phyloP scores from a whole-genome alignment of 2,797 vertebrate genomes.

The Chaetodon trifasciatus region DNA sequence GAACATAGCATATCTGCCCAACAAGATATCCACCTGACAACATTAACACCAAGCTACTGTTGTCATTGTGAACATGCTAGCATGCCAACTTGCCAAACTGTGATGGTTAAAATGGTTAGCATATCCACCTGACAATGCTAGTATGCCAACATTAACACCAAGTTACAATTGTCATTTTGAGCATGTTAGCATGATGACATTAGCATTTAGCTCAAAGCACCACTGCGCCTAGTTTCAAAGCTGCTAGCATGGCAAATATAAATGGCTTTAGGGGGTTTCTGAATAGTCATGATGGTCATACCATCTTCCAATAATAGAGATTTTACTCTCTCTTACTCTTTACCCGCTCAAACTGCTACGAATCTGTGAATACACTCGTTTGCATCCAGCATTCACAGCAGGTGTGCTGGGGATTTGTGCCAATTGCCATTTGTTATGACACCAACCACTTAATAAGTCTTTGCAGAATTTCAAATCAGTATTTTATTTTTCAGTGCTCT shows the following conservation, averaged over 20 bases:
- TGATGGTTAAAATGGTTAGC: background rate
- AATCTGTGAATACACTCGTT: background rate
- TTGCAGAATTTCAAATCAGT: constrained; percentile 33
- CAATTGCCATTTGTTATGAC: background rate
- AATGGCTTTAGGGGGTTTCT: background rate
- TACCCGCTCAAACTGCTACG: background rate
- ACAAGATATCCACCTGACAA: background rate
- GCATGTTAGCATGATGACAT: background rate
- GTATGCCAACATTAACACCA: background rate
- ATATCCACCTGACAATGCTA: background rate
- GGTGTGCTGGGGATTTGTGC: constrained; percentile 5
- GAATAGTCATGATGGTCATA: background rate
- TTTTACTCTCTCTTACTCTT: too few relatives aligned
- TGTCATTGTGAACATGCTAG: background rate
- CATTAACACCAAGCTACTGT: background rate
- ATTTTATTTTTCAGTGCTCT: background rate
- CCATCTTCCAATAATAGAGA: background rate
- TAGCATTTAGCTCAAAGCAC: background rate
- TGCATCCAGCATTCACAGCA: constrained; percentile 1
- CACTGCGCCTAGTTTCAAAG: background rate
- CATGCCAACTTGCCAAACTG: background rate
- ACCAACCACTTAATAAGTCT: constrained; percentile 23
- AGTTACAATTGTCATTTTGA: background rate
- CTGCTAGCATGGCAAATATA: background rate
- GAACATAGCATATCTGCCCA: background rate